Evolutionary conservation across 2,113 vertebrate species (phyloP).

Genomic region (Coptodon bakossiorum): DNA sequence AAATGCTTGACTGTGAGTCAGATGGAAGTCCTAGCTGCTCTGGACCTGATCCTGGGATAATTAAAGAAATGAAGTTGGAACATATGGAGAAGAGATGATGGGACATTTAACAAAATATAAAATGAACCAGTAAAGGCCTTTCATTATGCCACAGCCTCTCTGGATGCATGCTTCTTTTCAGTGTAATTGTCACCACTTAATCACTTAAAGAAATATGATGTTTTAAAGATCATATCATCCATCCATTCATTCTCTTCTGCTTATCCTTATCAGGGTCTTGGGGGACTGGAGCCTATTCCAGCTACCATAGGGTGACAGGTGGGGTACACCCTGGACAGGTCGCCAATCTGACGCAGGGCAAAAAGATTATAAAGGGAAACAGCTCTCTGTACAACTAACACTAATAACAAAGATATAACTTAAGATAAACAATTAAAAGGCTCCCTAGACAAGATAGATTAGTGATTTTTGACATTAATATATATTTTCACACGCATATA

Average conservation of each 20-base stretch:
- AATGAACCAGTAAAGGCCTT: background rate
- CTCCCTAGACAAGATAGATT: accelerated
- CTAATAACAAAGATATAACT: background rate
- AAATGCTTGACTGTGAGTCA: background rate
- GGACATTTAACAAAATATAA: background rate
- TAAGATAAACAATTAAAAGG: background rate
- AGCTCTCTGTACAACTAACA: background rate
- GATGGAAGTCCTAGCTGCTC: background rate
- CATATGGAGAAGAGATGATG: background rate
- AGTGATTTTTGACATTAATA: background rate
- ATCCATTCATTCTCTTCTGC: background rate
- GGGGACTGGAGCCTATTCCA: background rate
- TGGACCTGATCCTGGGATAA: background rate
- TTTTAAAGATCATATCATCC: background rate
- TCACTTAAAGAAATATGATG: background rate
- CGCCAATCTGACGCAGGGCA: accelerated
- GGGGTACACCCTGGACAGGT: background rate
- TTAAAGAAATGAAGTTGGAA: background rate
- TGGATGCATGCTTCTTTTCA: background rate
- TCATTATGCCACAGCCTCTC: background rate
- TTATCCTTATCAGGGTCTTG: background rate
- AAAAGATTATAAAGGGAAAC: background rate
- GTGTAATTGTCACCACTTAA: background rate
- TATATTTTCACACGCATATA: background rate
- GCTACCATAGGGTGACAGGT: background rate